A percentile compares a stretch with the other conserved stretches of the same genome.
phyloP scores from a whole-genome alignment of 2,113 vertebrate genomes.

The Pholis gunnellus region DNA sequence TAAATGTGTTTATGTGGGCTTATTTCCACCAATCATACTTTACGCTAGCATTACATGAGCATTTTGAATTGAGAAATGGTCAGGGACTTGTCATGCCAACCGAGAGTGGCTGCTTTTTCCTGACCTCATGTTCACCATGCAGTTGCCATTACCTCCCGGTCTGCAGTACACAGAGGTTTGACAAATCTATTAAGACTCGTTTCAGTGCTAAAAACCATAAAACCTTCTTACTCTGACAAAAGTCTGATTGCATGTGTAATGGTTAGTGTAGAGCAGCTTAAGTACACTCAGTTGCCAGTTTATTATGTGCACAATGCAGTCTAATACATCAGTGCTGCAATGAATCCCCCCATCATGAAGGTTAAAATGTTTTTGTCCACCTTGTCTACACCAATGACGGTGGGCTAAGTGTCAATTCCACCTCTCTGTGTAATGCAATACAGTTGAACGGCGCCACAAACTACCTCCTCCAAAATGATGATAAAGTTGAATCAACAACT shows the following conservation, averaged over 20 bases:
- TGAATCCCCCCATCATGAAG: background rate
- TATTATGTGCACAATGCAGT: background rate
- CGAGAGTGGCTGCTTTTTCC: background rate
- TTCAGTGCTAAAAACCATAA: background rate
- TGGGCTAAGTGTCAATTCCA: background rate
- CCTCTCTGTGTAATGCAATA: background rate
- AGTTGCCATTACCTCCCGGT: background rate
- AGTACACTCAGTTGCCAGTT: background rate
- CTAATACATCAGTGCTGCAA: background rate
- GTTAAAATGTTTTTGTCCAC: background rate
- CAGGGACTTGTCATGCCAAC: background rate
- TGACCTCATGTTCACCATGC: background rate
- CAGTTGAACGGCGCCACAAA: background rate
- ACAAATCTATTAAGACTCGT: background rate
- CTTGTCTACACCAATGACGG: background rate
- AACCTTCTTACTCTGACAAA: background rate
- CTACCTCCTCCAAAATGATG: background rate
- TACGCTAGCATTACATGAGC: background rate
- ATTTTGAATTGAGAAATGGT: slow-evolving; percentile 6
- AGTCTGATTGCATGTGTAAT: background rate
- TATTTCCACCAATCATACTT: background rate
- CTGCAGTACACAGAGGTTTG: background rate
- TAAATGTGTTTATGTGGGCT: background rate
- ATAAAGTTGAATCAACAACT: background rate
- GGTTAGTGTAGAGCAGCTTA: background rate